Conservation (phyloP, 1,140 invertebrate species). For the Laupala kohalensis region DNA sequence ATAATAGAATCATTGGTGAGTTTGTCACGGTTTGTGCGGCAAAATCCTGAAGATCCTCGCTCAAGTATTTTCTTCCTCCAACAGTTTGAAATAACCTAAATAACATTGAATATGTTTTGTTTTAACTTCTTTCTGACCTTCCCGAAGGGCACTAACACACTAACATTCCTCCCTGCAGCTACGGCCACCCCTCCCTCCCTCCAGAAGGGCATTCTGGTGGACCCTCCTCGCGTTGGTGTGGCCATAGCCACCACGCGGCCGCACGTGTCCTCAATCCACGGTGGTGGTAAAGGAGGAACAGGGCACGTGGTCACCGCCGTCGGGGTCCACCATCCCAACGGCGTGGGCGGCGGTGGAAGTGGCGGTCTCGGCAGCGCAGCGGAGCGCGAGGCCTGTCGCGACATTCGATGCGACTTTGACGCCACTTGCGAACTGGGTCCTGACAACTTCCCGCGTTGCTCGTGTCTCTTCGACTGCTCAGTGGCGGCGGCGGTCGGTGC, state of each 20-base stretch:
- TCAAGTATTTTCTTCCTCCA: too few relatives aligned
- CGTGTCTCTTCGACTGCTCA: conserved; percentile 58
- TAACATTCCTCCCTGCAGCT: conserved; percentile 12
- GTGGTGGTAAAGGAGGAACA: conserved; percentile 5
- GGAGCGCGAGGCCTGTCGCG: conserved; percentile 20
- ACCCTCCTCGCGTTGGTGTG: conserved; percentile 19
- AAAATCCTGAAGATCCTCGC: too few relatives aligned
- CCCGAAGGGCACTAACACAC: not conserved
- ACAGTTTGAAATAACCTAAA: too few relatives aligned
- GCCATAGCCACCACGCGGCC: not conserved
- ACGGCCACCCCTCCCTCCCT: conserved; percentile 10
- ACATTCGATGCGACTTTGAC: conserved; percentile 70
- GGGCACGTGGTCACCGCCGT: not conserved
- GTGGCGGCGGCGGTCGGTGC: conserved; percentile 32
- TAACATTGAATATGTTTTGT: not conserved
- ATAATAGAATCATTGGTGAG: too few relatives aligned
- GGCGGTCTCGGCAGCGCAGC: conserved; percentile 7
- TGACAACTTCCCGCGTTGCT: conserved; percentile 62
- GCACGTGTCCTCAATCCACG: not conserved
- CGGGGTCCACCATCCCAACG: not conserved
- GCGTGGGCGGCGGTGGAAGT: conserved; percentile 6
- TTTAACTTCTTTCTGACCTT: not conserved
- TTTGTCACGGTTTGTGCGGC: too few relatives aligned
- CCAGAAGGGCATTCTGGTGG: not conserved
- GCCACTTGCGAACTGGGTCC: conserved; percentile 65